A percentile compares a stretch with the other conserved stretches of the same genome.
phyloP scores from a whole-genome alignment of 2,113 vertebrate genomes.

The Perca flavescens region DNA sequence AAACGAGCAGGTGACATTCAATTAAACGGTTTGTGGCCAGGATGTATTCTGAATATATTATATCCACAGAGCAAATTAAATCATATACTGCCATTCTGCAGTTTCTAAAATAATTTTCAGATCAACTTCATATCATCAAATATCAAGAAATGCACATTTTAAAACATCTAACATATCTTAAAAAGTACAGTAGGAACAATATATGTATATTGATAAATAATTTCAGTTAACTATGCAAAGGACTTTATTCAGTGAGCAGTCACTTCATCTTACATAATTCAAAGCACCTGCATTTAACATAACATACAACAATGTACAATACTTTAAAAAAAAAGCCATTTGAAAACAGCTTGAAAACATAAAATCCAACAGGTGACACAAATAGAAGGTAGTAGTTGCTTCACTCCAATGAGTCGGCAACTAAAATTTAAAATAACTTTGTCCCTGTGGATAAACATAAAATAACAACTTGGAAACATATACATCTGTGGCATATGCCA shows the following conservation, averaged over 20 bases:
- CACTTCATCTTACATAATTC: background rate
- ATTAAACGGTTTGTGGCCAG: background rate
- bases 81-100: too few relatives aligned
- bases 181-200: background rate
- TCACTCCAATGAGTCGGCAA: background rate
- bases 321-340: background rate
- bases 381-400: background rate
- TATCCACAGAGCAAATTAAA: background rate
- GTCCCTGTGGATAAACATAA: too few relatives aligned
- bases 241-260: background rate
- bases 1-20: background rate
- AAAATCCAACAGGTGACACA: background rate
- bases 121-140: background rate
- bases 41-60: background rate
- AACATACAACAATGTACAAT: background rate
- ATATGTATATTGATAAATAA: background rate
- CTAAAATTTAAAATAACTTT: too few relatives aligned
- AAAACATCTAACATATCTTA: background rate
- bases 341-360: background rate
- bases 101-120: background rate
- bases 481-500: background rate
- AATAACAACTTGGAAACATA: too few relatives aligned
- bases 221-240: background rate
- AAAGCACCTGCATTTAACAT: background rate
- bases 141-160: background rate